These are phyloP conservation scores for Arge pagana DNA, from an alignment of 2,888 invertebrate genomes.

Conservation along the genomic window DNA sequence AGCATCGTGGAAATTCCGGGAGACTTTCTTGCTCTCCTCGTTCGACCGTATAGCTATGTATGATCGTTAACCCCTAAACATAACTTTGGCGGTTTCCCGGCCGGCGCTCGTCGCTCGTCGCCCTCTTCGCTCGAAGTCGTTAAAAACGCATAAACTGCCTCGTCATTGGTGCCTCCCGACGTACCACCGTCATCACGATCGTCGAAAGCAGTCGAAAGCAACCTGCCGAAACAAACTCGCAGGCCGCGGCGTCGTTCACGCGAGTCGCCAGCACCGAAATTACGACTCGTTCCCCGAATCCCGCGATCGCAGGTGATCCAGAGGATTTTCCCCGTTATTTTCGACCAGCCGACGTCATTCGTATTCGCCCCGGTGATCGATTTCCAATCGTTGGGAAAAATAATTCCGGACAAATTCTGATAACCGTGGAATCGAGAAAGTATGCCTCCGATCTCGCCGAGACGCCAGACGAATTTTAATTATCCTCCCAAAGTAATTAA, in stretches of 20 bases:
- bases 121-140: slow-evolving; percentile 19
- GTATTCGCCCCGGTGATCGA: no score
- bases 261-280: no score
- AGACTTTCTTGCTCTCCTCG: not conserved
- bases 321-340: not conserved
- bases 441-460: no score
- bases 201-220: not conserved
- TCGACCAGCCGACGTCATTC: no score
- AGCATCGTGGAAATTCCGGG: not conserved
- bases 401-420: no score
- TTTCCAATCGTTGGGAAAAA: no score
- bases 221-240: not conserved
- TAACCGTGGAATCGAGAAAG: no score
- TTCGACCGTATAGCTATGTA: no score
- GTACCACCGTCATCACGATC: not conserved
- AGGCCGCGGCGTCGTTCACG: not conserved
- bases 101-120: slow-evolving; percentile 13
- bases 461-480: no score
- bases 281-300: no score
- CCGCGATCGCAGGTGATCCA: not conserved
- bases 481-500: no score
- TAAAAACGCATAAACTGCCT: slow-evolving; percentile 26
- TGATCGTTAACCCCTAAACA: slow-evolving; percentile 21
- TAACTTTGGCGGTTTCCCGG: slow-evolving; percentile 18
- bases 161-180: slow-evolving; percentile 19